A percentile compares a stretch with the other conserved stretches of the same genome.
These are phyloP conservation scores for Artibeus lituratus DNA, from an alignment of 2,797 vertebrate genomes.

Conservation along the genomic window DNA sequence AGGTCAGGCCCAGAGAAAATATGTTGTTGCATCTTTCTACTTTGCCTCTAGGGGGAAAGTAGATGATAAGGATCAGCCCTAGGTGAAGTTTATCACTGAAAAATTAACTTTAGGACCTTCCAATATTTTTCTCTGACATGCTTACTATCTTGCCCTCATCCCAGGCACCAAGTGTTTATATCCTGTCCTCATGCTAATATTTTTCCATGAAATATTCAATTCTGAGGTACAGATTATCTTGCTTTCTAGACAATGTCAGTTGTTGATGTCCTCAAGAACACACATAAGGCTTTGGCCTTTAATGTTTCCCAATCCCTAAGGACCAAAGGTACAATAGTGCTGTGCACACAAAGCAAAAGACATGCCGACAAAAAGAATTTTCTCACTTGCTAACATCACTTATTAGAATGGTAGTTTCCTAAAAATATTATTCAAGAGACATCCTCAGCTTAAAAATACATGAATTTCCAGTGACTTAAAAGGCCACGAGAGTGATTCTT, in stretches of 20 bases:
- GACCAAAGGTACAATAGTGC: not conserved
- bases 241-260: not conserved
- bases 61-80: not conserved
- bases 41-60: not conserved
- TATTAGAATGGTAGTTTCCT: not conserved
- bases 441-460: not conserved
- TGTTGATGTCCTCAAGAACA: not conserved
- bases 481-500: not conserved
- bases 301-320: not conserved
- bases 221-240: slow-evolving; percentile 16
- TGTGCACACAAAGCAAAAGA: not conserved
- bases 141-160: not conserved
- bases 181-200: not conserved
- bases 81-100: not conserved
- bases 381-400: not conserved
- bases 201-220: not conserved
- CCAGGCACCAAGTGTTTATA: not conserved
- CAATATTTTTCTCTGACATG: not conserved
- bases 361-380: not conserved
- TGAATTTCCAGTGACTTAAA: not conserved
- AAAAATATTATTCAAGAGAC: not conserved
- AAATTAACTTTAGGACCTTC: not conserved
- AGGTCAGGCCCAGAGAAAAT: not conserved
- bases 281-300: not conserved
- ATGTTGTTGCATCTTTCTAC: not conserved